These are phyloP conservation scores for Pycnomerus fuliginosus DNA, from an alignment of 2,888 invertebrate species.

Conservation along the genomic window DNA sequence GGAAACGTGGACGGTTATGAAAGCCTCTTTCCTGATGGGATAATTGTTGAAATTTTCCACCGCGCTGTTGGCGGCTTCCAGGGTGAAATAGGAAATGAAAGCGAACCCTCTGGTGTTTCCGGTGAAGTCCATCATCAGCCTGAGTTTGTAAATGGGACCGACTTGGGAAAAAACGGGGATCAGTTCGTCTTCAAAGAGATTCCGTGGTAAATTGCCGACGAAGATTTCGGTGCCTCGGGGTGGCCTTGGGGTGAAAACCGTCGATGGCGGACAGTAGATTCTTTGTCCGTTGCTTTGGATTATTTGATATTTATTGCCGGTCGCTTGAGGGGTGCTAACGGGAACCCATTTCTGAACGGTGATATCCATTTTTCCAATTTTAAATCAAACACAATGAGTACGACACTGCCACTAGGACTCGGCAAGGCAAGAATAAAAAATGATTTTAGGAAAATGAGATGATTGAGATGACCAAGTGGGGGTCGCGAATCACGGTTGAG, in stretches of 20 bases:
- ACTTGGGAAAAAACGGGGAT: conserved; percentile 66
- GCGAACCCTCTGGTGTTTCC: conserved; percentile 77
- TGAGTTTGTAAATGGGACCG: conserved; percentile 70
- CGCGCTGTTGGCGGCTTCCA: conserved; percentile 63
- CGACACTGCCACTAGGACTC: too few relatives aligned
- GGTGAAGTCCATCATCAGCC: conserved; percentile 80
- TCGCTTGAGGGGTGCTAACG: too few relatives aligned
- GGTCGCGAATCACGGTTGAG: too few relatives aligned
- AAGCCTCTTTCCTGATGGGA: conserved; percentile 63
- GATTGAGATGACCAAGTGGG: too few relatives aligned
- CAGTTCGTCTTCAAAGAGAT: conserved; percentile 74
- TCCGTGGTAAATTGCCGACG: conserved; percentile 73
- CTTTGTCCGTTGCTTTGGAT: conserved; percentile 77
- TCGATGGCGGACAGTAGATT: conserved; percentile 69
- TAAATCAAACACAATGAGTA: too few relatives aligned
- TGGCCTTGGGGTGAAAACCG: conserved; percentile 47
- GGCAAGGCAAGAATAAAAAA: too few relatives aligned
- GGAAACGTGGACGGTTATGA: conserved; percentile 73
- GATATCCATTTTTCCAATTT: too few relatives aligned
- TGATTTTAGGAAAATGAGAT: too few relatives aligned
- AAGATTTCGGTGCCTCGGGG: conserved; percentile 72
- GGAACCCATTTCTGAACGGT: too few relatives aligned
- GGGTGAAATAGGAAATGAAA: conserved; percentile 64
- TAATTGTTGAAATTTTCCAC: conserved; percentile 65
- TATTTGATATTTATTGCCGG: conserved; percentile 42